Percentiles rank a stretch among this genome's conserved stretches.
Conservation (phyloP, 2,113 vertebrate genomes). For the Pogona vitticeps region DNA sequence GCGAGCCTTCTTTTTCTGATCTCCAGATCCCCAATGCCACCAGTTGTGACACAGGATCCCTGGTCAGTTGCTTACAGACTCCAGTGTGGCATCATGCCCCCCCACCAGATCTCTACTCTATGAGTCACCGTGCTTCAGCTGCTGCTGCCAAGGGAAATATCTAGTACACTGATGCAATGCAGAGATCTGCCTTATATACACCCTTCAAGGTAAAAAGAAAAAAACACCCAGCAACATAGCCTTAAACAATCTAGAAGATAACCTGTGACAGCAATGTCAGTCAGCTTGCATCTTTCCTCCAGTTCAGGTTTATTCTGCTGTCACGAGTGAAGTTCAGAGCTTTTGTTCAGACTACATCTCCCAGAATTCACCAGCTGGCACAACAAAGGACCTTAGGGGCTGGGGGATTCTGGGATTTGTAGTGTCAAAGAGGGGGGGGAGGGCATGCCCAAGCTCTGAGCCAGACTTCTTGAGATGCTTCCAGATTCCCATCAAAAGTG, state of each 20-base stretch:
- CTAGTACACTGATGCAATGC: slow-evolving; percentile 1
- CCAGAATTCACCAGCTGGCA: too few relatives aligned
- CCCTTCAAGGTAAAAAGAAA: neutral
- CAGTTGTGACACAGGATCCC: rapidly evolving
- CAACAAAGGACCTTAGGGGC: too few relatives aligned
- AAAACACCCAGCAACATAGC: too few relatives aligned
- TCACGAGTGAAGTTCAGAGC: too few relatives aligned
- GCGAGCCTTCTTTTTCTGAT: slow-evolving; percentile 34
- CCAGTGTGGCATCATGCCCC: neutral
- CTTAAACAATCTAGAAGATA: neutral
- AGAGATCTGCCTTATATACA: neutral
- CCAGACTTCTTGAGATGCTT: too few relatives aligned
- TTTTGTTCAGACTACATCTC: too few relatives aligned
- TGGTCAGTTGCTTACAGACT: neutral
- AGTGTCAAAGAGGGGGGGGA: too few relatives aligned
- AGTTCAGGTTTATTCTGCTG: neutral
- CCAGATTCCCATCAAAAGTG: too few relatives aligned
- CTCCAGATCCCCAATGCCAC: neutral
- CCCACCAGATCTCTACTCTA: too few relatives aligned
- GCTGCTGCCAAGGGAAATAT: neutral
- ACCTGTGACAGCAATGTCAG: neutral
- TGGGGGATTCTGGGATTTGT: too few relatives aligned
- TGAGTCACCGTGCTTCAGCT: neutral
- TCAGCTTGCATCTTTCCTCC: too few relatives aligned
- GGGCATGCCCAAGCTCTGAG: too few relatives aligned